phyloP scores from a whole-genome alignment of 2,797 vertebrate genomes.

The Pseudopleuronectes americanus region DNA sequence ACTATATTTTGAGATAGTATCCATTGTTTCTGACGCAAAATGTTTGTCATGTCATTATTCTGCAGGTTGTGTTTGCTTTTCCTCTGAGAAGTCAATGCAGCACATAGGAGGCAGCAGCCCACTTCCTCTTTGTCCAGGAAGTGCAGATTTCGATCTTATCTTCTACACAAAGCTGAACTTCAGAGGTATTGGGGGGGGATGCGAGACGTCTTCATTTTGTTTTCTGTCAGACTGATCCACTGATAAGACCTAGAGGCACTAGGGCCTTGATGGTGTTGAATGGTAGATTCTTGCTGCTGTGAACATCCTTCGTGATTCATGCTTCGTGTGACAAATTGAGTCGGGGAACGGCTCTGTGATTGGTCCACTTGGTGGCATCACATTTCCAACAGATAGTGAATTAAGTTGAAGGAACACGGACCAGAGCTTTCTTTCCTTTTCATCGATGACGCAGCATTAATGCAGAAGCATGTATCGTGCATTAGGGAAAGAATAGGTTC shows the following conservation, averaged over 20 bases:
- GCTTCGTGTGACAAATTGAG: no score
- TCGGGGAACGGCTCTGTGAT: no score
- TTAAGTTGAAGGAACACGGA: not conserved
- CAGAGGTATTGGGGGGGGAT: constrained; percentile 21
- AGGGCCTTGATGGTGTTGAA: constrained; percentile 23
- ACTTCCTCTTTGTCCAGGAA: constrained; percentile 48
- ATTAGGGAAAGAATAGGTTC: no score
- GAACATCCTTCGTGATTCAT: not conserved
- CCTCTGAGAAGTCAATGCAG: not conserved
- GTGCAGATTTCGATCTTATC: constrained; percentile 65
- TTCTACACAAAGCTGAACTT: constrained; percentile 26
- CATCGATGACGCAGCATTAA: no score
- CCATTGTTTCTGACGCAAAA: not conserved
- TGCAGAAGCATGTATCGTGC: no score
- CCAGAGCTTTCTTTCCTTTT: not conserved
- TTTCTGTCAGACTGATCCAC: constrained; percentile 55
- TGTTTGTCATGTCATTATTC: constrained; percentile 8
- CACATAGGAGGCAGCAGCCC: not conserved
- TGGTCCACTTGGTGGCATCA: no score
- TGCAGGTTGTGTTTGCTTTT: not conserved
- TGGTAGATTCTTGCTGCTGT: not conserved
- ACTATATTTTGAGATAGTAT: not conserved
- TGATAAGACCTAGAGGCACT: constrained; percentile 33
- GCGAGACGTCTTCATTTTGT: constrained; percentile 50
- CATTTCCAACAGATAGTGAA: no score